Conservation (phyloP, 2,888 invertebrate species). For the Venusia cambrica region DNA sequence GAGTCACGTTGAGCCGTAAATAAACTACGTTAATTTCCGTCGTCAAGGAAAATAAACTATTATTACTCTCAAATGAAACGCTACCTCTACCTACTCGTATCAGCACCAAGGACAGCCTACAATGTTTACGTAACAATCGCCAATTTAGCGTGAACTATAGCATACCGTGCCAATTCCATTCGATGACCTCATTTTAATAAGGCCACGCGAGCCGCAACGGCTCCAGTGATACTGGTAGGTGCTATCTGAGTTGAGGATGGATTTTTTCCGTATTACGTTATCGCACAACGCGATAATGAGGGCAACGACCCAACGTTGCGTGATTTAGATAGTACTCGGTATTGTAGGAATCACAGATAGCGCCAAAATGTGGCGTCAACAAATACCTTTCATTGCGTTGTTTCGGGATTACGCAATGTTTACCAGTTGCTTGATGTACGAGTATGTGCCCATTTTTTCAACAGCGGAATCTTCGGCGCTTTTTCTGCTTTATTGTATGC, state of each 20-base stretch:
- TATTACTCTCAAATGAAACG: conserved; percentile 36
- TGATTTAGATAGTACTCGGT: conserved; percentile 52
- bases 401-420: conserved; percentile 11
- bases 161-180: conserved; percentile 26
- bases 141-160: conserved; percentile 38
- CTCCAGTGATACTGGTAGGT: conserved; percentile 43
- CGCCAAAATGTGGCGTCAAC: conserved; percentile 21
- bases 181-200: conserved; percentile 25
- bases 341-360: conserved; percentile 30
- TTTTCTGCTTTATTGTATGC: too few relatives aligned
- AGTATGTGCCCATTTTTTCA: conserved; percentile 5
- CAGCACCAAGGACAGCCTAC: conserved; percentile 40
- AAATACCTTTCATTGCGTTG: conserved; percentile 17
- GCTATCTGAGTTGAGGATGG: conserved; percentile 59
- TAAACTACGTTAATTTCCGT: too few relatives aligned
- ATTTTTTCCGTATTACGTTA: conserved; percentile 73
- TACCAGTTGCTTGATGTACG: not conserved
- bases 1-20: too few relatives aligned
- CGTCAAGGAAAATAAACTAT: conserved; percentile 26
- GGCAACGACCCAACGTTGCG: conserved; percentile 61
- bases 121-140: conserved; percentile 31
- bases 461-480: too few relatives aligned
- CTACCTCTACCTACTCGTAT: conserved; percentile 41
- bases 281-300: conserved; percentile 68
- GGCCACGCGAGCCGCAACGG: conserved; percentile 33